Percentiles rank a stretch among this genome's conserved stretches.
Evolutionary conservation across 2,797 vertebrate genomes (phyloP).

Genomic region (Margarornis squamiger): DNA sequence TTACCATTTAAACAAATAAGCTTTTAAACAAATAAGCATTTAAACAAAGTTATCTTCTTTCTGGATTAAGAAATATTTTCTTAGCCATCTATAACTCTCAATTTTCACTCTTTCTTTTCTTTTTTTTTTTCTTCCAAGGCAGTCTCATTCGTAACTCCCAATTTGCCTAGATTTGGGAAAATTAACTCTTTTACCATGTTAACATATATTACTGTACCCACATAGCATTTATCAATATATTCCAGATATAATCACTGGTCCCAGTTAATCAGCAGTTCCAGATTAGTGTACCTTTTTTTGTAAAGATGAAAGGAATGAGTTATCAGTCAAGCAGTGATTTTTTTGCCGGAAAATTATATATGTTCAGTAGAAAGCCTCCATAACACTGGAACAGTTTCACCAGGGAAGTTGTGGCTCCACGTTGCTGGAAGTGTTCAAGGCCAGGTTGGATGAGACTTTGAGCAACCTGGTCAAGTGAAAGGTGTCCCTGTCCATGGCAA

Average conservation of each 20-base stretch:
- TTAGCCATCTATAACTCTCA: background rate
- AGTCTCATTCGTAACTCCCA: background rate
- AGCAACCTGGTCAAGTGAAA: background rate
- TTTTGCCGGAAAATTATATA: background rate
- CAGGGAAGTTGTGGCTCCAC: background rate
- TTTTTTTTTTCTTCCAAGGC: background rate
- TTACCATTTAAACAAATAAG: background rate
- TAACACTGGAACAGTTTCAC: background rate
- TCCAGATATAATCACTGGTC: background rate
- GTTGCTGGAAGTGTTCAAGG: background rate
- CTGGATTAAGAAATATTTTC: background rate
- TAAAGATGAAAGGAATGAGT: background rate
- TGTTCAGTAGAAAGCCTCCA: background rate
- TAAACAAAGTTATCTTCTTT: background rate
- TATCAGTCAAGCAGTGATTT: background rate
- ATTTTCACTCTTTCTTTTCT: background rate
- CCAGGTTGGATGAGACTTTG: background rate
- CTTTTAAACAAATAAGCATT: too few relatives aligned
- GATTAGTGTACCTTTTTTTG: background rate
- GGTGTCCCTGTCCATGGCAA: accelerated
- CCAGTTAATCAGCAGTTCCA: background rate
- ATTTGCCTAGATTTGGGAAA: background rate
- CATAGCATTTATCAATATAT: background rate
- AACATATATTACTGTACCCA: background rate
- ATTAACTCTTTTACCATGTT: background rate